Conservation (phyloP, 2,113 vertebrate species). For the Trematocara marginatum region DNA sequence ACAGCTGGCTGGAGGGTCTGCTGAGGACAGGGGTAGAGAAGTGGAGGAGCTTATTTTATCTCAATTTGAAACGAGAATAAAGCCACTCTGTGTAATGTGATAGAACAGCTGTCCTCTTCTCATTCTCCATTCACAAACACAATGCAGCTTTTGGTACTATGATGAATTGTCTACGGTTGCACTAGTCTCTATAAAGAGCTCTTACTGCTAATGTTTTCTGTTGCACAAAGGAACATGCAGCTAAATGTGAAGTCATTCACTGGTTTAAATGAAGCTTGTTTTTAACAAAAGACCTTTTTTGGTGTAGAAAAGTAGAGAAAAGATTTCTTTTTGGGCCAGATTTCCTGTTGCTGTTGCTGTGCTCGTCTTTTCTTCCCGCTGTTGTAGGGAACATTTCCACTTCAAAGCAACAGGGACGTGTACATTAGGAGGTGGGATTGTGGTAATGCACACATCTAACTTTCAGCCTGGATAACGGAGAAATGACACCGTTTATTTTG, state of each 20-base stretch:
- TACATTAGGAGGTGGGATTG: background rate
- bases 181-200: background rate
- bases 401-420: background rate
- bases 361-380: background rate
- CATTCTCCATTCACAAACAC: background rate
- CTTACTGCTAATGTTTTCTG: background rate
- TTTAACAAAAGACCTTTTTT: background rate
- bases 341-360: background rate
- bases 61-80: background rate
- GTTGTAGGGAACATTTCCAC: background rate
- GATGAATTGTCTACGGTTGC: background rate
- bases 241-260: background rate
- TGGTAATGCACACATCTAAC: fast-evolving
- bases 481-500: background rate
- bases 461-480: background rate
- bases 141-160: background rate
- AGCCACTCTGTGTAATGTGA: background rate
- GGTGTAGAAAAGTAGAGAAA: background rate
- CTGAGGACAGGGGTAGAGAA: background rate
- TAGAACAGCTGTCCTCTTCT: background rate
- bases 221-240: background rate
- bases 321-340: fast-evolving
- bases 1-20: background rate
- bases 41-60: background rate
- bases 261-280: background rate